Evolutionary conservation across 1,140 invertebrate species (phyloP).

Genomic region (Periplaneta americana): DNA sequence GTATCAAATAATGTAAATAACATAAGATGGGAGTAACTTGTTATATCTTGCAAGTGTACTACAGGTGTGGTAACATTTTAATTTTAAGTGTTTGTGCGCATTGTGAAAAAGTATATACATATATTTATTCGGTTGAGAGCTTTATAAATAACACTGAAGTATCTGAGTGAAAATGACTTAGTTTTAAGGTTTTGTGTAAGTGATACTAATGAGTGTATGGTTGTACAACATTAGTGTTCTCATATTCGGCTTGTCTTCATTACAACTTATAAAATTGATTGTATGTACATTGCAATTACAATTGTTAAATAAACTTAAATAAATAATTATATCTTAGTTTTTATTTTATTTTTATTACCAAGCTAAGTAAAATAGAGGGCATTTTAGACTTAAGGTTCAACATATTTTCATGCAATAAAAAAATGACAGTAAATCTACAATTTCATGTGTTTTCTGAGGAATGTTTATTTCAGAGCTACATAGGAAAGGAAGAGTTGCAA

Average conservation of each 20-base stretch:
- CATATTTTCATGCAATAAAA: too few relatives aligned
- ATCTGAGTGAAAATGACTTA: not conserved
- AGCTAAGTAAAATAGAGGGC: too few relatives aligned
- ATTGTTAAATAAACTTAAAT: not conserved
- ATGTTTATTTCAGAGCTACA: too few relatives aligned
- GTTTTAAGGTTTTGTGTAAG: too few relatives aligned
- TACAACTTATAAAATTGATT: not conserved
- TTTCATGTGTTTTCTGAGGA: too few relatives aligned
- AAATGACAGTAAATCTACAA: too few relatives aligned
- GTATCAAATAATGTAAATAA: not conserved
- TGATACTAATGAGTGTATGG: not conserved
- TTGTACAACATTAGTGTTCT: not conserved
- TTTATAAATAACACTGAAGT: not conserved
- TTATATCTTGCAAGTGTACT: not conserved
- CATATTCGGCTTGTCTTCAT: not conserved
- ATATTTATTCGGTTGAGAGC: not conserved
- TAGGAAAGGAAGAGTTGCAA: too few relatives aligned
- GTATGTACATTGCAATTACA: not conserved
- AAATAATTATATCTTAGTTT: not conserved
- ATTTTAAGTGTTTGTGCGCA: not conserved
- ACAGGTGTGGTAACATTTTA: not conserved
- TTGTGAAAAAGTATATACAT: not conserved
- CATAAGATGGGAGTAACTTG: too few relatives aligned
- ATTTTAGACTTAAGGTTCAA: too few relatives aligned
- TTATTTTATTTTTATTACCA: too few relatives aligned